These are phyloP conservation scores for Dasysyrphus albostriatus DNA, from an alignment of 2,888 invertebrate species.

Conservation along the genomic window DNA sequence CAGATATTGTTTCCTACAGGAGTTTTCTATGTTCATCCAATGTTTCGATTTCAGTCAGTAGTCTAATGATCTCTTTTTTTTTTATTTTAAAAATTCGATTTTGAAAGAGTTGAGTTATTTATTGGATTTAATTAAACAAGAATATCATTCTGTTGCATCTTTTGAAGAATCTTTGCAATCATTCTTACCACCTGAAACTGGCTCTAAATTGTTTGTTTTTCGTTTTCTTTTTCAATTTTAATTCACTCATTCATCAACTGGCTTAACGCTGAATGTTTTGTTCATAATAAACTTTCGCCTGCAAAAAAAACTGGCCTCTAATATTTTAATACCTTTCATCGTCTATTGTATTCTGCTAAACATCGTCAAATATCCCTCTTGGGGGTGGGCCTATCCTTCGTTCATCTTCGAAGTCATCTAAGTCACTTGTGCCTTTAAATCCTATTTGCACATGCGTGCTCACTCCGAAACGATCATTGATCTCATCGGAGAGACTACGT, in stretches of 20 bases:
- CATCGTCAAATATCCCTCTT: slow-evolving; percentile 92
- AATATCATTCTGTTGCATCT: background rate
- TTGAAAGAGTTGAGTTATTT: background rate
- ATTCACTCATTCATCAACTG: slow-evolving; percentile 19
- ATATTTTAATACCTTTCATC: slow-evolving; percentile 33
- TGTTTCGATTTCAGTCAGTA: no score
- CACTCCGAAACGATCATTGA: slow-evolving; percentile 88
- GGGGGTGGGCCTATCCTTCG: slow-evolving; percentile 88
- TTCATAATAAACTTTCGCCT: background rate
- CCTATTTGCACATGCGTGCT: slow-evolving; percentile 86
- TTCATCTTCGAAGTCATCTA: slow-evolving; percentile 72
- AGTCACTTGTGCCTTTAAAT: slow-evolving; percentile 79
- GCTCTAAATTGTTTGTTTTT: background rate
- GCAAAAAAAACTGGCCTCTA: slow-evolving; percentile 48
- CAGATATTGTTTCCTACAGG: background rate
- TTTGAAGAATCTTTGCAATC: background rate
- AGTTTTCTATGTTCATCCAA: background rate
- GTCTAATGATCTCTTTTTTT: background rate
- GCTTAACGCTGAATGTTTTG: slow-evolving; percentile 15
- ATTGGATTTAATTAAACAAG: background rate
- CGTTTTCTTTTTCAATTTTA: background rate
- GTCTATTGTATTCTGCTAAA: slow-evolving; percentile 83
- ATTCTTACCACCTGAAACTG: background rate
- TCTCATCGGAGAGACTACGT: slow-evolving; percentile 85
- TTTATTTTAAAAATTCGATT: background rate